These are phyloP conservation scores for Orycteropus afer DNA, from an alignment of 2,113 vertebrate genomes.

Conservation along the genomic window DNA sequence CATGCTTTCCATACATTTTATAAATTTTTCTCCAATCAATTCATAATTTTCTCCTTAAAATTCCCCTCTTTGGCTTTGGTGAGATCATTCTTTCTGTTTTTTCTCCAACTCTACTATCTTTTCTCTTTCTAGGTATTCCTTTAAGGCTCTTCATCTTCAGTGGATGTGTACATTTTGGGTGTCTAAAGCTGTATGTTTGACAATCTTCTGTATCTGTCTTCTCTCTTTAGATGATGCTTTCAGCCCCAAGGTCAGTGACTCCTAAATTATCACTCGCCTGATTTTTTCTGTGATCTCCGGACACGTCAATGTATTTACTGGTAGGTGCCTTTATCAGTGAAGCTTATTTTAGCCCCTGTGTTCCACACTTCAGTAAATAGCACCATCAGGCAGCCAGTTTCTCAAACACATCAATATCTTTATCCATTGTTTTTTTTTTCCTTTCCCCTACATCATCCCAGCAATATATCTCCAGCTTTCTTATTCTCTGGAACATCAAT, in stretches of 20 bases:
- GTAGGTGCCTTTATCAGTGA: background rate
- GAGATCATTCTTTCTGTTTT: background rate
- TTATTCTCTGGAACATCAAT: background rate
- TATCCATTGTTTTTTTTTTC: background rate
- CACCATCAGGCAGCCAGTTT: background rate
- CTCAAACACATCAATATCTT: background rate
- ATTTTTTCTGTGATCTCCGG: background rate
- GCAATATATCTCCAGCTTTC: background rate
- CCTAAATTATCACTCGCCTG: background rate
- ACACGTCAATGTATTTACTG: fast-evolving
- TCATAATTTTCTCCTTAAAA: background rate
- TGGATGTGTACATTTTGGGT: background rate
- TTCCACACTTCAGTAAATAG: background rate
- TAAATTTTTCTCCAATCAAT: background rate
- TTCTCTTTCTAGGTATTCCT: background rate
- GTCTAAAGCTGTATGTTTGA: background rate
- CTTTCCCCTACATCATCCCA: background rate
- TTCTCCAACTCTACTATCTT: background rate
- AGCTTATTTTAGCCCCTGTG: background rate
- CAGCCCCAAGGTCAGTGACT: background rate
- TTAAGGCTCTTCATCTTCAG: background rate
- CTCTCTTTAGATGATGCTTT: background rate
- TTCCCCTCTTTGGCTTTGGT: background rate
- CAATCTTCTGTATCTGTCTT: background rate
- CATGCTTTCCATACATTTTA: background rate